A percentile compares a stretch with the other conserved stretches of the same genome.
phyloP scores from a whole-genome alignment of 2,113 vertebrate species.

The Plotosus lineatus region DNA sequence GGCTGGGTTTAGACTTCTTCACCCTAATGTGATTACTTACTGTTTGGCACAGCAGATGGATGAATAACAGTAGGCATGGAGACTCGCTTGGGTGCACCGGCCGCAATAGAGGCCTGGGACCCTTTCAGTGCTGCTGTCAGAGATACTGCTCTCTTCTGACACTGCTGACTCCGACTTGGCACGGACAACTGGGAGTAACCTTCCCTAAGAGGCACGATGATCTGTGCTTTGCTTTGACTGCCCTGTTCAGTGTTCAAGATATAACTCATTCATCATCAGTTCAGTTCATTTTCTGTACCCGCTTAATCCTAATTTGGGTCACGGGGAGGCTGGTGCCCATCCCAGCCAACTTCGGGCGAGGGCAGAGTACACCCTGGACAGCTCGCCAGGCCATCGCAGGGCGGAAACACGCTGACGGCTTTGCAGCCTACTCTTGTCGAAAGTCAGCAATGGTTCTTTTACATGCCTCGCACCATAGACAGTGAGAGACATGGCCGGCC shows the following conservation, averaged over 20 bases:
- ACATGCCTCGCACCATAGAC: no score
- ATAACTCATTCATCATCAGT: no score
- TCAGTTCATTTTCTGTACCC: no score
- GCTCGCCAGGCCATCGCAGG: no score
- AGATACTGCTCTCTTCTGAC: slow-evolving; percentile 59
- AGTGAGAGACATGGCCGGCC: no score
- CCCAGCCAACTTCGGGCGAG: no score
- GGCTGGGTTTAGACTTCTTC: slow-evolving; percentile 42
- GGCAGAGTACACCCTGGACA: no score
- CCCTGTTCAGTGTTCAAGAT: slow-evolving; percentile 38
- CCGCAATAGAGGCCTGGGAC: slow-evolving; percentile 61
- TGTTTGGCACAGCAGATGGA: slow-evolving; percentile 47
- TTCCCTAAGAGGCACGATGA: slow-evolving; percentile 61
- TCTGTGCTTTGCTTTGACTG: slow-evolving; percentile 60
- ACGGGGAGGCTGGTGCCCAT: no score
- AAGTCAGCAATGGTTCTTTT: no score
- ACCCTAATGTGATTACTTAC: slow-evolving; percentile 59
- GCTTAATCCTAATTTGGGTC: no score
- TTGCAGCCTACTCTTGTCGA: no score
- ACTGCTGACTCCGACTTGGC: slow-evolving; percentile 54
- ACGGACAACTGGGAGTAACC: slow-evolving; percentile 25
- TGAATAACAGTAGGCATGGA: slow-evolving; percentile 21
- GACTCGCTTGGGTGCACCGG: slow-evolving; percentile 48
- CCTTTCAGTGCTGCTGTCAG: slow-evolving; percentile 59
- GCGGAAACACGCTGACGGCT: no score